Percentiles rank a stretch among this genome's conserved stretches.
Evolutionary conservation across 2,113 vertebrate genomes (phyloP).

Genomic region (Callithrix jacchus): DNA sequence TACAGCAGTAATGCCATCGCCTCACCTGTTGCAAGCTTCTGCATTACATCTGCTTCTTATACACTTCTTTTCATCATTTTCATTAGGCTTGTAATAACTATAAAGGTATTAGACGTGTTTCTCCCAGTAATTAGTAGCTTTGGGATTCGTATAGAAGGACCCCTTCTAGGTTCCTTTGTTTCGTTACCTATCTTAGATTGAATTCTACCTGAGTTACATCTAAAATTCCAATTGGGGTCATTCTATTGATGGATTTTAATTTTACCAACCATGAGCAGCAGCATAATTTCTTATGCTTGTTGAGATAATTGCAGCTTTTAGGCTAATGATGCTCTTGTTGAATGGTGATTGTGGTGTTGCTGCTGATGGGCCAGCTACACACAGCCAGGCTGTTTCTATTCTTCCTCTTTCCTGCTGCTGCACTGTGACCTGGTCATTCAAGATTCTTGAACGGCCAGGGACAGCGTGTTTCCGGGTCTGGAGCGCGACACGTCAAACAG

Average conservation of each 20-base stretch:
- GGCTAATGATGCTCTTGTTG: too few relatives aligned
- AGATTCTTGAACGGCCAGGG: not conserved
- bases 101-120: not conserved
- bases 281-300: not conserved
- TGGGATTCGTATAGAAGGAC: not conserved
- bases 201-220: not conserved
- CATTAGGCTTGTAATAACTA: not conserved
- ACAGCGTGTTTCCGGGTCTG: not conserved
- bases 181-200: not conserved
- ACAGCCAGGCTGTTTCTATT: not conserved
- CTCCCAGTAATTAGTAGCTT: not conserved
- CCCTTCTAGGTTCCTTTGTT: not conserved
- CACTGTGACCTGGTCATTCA: not conserved
- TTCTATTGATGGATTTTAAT: not conserved
- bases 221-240: not conserved
- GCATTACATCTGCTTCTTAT: not conserved
- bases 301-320: not conserved
- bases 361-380: not conserved
- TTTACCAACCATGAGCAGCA: not conserved
- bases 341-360: not conserved
- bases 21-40: not conserved
- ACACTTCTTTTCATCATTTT: not conserved
- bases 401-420: not conserved
- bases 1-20: rapidly evolving
- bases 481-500: not conserved